Conservation (phyloP, 2,797 vertebrate genomes). For the Spea hammondii region DNA sequence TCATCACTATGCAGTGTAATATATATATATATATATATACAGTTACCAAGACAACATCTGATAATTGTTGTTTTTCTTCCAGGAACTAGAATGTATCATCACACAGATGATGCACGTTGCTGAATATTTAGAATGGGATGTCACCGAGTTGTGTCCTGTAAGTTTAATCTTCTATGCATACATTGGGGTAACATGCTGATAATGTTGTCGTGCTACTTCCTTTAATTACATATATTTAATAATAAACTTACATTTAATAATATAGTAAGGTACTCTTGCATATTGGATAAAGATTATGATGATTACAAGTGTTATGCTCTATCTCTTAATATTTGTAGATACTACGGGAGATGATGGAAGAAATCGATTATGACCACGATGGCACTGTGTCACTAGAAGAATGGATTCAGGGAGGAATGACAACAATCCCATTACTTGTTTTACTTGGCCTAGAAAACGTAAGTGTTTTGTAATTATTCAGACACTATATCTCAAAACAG, state of each 20-base stretch:
- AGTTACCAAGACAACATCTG: background rate
- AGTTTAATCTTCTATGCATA: conserved; percentile 50
- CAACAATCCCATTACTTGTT: conserved; percentile 89
- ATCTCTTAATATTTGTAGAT: conserved; percentile 69
- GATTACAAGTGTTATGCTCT: too few relatives aligned
- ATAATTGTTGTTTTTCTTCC: background rate
- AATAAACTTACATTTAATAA: too few relatives aligned
- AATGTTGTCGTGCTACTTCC: too few relatives aligned
- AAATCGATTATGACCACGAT: conserved; percentile 92
- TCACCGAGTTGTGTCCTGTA: conserved; percentile 91
- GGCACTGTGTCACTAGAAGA: conserved; percentile 91
- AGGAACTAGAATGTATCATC: conserved; percentile 95
- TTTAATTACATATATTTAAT: background rate
- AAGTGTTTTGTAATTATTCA: conserved; percentile 56
- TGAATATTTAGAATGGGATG: conserved; percentile 93
- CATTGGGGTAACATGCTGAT: too few relatives aligned
- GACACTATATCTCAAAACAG: background rate
- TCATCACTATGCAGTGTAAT: too few relatives aligned
- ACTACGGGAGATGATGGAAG: conserved; percentile 95
- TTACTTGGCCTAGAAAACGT: conserved; percentile 89
- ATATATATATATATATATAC: too few relatives aligned
- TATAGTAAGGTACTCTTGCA: too few relatives aligned
- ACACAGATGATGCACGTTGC: conserved; percentile 97
- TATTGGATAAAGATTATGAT: too few relatives aligned
- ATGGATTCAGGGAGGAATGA: conserved; percentile 96